A percentile compares a stretch with the other conserved stretches of the same genome.
Conservation (phyloP, 2,113 vertebrate genomes). For the Chloropsis hardwickii region DNA sequence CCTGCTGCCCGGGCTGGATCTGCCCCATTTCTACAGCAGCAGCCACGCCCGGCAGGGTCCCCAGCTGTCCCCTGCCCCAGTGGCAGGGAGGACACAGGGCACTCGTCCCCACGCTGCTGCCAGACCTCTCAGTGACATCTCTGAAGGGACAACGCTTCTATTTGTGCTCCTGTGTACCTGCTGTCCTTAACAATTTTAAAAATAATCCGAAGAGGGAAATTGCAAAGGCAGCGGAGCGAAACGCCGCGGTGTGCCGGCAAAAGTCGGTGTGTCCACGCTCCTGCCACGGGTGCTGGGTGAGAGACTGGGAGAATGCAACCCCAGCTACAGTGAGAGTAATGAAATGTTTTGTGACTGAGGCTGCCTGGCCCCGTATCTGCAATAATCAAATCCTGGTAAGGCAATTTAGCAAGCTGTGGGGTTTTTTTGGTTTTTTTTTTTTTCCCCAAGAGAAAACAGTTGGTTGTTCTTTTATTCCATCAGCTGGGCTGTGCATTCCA, state of each 20-base stretch:
- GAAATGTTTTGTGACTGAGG: background rate
- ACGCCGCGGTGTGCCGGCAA: fast-evolving
- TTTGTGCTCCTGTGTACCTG: background rate
- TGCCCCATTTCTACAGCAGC: fast-evolving
- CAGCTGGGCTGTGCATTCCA: background rate
- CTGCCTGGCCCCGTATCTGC: background rate
- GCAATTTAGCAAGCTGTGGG: background rate
- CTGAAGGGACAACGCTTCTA: fast-evolving
- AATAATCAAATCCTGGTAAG: background rate
- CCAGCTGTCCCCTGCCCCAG: background rate
- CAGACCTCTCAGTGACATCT: fast-evolving
- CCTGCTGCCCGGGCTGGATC: background rate
- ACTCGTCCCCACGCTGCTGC: fast-evolving
- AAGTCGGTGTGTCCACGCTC: fast-evolving
- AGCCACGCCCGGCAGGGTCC: fast-evolving
- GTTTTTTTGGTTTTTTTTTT: background rate
- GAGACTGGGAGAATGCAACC: background rate
- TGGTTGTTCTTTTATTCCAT: background rate
- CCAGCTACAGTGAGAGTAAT: background rate
- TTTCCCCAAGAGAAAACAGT: background rate
- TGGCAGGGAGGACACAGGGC: fast-evolving
- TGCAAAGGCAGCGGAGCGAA: background rate
- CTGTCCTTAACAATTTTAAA: background rate
- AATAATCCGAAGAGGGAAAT: background rate
- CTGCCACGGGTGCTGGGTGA: fast-evolving